Evolutionary conservation across 1,140 invertebrate genomes (phyloP).

Genomic region (Maniola jurtina): DNA sequence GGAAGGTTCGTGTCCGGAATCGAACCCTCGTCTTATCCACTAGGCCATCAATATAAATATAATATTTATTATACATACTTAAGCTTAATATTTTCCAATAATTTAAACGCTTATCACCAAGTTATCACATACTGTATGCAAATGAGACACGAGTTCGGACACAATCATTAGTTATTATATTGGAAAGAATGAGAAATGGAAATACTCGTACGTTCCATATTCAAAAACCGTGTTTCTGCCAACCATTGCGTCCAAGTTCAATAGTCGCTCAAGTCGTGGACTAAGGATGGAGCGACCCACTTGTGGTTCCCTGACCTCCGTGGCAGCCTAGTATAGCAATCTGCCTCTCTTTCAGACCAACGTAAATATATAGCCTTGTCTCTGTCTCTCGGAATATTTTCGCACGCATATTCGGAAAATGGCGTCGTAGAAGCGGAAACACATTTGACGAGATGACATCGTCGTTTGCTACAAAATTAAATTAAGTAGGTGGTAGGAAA

Average conservation of each 20-base stretch:
- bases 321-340: slow-evolving; percentile 61
- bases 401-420: slow-evolving; percentile 69
- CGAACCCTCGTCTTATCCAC: too few relatives aligned
- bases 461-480: slow-evolving; percentile 4
- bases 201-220: slow-evolving; percentile 56
- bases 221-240: slow-evolving; percentile 68
- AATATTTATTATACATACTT: too few relatives aligned
- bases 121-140: not conserved
- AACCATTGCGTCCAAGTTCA: slow-evolving; percentile 70
- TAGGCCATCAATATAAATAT: not conserved
- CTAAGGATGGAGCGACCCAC: slow-evolving; percentile 75
- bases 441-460: slow-evolving; percentile 43
- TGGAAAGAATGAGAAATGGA: slow-evolving; percentile 35
- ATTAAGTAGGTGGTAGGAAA: not conserved
- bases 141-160: not conserved
- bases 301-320: slow-evolving; percentile 76
- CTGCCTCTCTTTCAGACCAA: slow-evolving; percentile 43
- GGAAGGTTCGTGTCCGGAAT: too few relatives aligned
- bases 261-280: slow-evolving; percentile 57
- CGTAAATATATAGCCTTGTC: slow-evolving; percentile 37
- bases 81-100: not conserved
- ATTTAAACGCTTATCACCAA: not conserved
- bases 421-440: slow-evolving; percentile 45
- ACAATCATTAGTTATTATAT: slow-evolving; percentile 26
- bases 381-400: slow-evolving; percentile 72